phyloP scores from a whole-genome alignment of 2,888 invertebrate species.

The Mythimna albipuncta region DNA sequence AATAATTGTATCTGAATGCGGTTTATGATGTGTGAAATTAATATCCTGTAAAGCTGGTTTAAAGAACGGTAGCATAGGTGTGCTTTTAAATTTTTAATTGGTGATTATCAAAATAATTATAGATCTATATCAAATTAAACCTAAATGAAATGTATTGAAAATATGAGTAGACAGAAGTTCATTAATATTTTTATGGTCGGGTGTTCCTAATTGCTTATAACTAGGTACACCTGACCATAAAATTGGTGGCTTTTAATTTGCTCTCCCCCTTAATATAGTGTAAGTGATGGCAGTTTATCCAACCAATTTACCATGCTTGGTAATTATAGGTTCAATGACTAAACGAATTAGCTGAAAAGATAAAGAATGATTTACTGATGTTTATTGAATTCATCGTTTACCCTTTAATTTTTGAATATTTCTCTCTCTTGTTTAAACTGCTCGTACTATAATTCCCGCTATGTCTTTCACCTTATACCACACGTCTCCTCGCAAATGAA shows the following conservation, averaged over 20 bases:
- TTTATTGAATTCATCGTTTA: too few relatives aligned
- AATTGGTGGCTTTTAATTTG: conserved; percentile 3
- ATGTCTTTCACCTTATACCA: conserved; percentile 60
- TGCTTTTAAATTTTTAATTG: conserved; percentile 16
- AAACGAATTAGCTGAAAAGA: too few relatives aligned
- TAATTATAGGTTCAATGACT: neutral
- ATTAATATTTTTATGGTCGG: conserved; percentile 17
- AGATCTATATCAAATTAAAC: conserved; percentile 17
- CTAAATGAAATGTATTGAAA: neutral
- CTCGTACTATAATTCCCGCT: neutral
- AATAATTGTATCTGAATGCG: conserved; percentile 13
- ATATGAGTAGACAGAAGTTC: neutral
- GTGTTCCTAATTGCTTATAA: too few relatives aligned
- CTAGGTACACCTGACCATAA: too few relatives aligned
- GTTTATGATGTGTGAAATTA: conserved; percentile 51
- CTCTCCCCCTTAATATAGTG: neutral
- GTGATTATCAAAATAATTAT: conserved; percentile 1
- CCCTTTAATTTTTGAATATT: too few relatives aligned
- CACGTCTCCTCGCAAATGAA: conserved; percentile 76
- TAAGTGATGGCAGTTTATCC: conserved; percentile 4
- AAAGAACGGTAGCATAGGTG: conserved; percentile 16
- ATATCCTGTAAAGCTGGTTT: conserved; percentile 28
- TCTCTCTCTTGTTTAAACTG: neutral
- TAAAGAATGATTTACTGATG: too few relatives aligned
- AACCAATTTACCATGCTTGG: neutral